Base-by-base conservation (phyloP, 2,888 invertebrate species). In the Podotricha telesiphe region DNA sequence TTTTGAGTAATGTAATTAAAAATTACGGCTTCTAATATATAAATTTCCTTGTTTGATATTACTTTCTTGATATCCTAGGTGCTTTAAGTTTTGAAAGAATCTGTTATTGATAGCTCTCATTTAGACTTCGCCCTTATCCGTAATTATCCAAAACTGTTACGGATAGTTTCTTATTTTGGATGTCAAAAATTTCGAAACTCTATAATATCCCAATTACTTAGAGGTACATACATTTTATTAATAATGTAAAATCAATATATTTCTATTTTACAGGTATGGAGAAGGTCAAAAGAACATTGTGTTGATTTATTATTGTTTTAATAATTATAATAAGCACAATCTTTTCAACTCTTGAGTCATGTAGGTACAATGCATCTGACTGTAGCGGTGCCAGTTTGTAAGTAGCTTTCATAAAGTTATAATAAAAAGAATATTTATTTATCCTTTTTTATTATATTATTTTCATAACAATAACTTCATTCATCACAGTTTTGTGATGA, bases 231-330 rank as follows among this genome's bases (percentile, higher is more conserved):
- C 4, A n/a, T n/a, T 45, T 45, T 45, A n/a, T n/a, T 47, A 17
- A 17, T 34, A n/a, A 34, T 17, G 34, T 48, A 51, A 17, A 50
- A 40, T 17, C 58, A 20, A 28, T 20, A 13, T n/a, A 13, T 45
- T n/a, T n/a, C 53, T 70, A 64, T 70, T 48, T 77, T 79, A 56
- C 74, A 80, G 81, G 45, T 75, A 77, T 80, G 81, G 81, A 80
- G 80, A 79, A 68, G 56, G 72, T 72, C 77, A 79, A 74, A 28
- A 68, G 22, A 11, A 50, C 47, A 68, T 65, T 17, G 65, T 51
- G 65, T 58, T 28, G 6, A 19, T 28, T 51, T 3, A 55, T 53
- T 15, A 34, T 17, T 8, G 34, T 55, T 28, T 34, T 0, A 55
- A 34, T 15, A 37, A 55, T 55, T 17, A 37, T 55, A 55, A 55